Conservation (phyloP, 1,140 invertebrate species). For the Drosophila lacertosa region DNA sequence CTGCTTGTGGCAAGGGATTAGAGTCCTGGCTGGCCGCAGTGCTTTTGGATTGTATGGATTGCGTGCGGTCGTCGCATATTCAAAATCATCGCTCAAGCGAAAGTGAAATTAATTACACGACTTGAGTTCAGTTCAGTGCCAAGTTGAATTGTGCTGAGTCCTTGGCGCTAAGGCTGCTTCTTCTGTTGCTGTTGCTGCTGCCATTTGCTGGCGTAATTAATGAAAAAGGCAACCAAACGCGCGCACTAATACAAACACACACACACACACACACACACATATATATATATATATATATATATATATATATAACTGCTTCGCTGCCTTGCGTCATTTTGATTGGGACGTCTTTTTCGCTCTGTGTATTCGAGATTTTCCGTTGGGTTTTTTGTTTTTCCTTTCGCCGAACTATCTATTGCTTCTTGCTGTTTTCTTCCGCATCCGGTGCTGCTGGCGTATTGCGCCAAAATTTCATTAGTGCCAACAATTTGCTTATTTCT, state of each 20-base stretch:
- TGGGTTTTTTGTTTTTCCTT: conserved; percentile 23
- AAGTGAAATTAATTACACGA: conserved; percentile 79
- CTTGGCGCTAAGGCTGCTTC: conserved; percentile 6
- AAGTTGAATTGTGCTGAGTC: conserved; percentile 31
- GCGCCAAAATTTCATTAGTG: conserved; percentile 69
- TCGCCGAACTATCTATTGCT: neutral
- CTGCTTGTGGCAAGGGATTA: neutral
- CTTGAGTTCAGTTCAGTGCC: conserved; percentile 33
- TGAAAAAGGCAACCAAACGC: conserved; percentile 50
- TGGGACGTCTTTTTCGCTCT: neutral
- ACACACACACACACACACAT: conserved; percentile 6
- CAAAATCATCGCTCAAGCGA: conserved; percentile 78
- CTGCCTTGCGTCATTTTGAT: conserved; percentile 39
- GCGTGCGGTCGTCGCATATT: conserved; percentile 66
- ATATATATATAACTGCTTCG: neutral
- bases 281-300: conserved; percentile 9
- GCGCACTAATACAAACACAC: conserved; percentile 1
- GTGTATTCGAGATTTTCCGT: conserved; percentile 21
- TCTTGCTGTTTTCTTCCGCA: conserved; percentile 15
- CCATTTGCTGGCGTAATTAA: conserved; percentile 67
- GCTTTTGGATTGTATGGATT: conserved; percentile 42
- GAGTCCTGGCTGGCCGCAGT: neutral
- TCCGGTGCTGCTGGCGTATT: conserved; percentile 28
- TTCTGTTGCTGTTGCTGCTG: conserved; percentile 5
- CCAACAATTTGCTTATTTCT: conserved; percentile 31